Evolutionary conservation across 2,113 vertebrate species (phyloP), one percentile per base, ranked within the genome.

Genomic region (Corynorhinus townsendii): DNA sequence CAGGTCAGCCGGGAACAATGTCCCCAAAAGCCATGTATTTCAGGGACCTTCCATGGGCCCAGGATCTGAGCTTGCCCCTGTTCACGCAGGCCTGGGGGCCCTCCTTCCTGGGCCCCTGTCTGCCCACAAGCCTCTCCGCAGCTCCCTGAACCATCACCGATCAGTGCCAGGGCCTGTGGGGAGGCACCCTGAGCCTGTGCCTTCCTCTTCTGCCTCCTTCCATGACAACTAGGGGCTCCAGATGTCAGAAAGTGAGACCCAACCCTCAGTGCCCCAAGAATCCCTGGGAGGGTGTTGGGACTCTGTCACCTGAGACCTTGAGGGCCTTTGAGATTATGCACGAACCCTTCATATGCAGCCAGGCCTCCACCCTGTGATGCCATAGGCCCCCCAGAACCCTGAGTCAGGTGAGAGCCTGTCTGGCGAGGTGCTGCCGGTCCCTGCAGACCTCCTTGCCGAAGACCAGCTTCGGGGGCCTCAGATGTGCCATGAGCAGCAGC

Each of bases 281-380:
- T 26, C 86, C 56, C 77, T 0, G 2, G 7, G 16, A 8, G 35
- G 89, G 81, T 77, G 3, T 87, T 66, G 73, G 96, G 96, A 80
- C 77, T 77, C 94, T 49, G 92, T 95, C 92, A 73, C 66, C 89
- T 75, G 30, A 90, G 90, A 68, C 86, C 95, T 30, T 90, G 64
- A 87, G 52, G 64, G 97, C 96, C 94, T 73, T 85, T 94, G 96
- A 79, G 86, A 76, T 96, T 86, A 95, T 97, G 98, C 98, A 98
- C 97, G 98, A 96, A 90, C 96, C 93, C 95, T 92, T 96, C 93
- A 83, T 96, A 89, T 92, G 93, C 91, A 56, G 95, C 94, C 28
- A 43, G 90, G 59, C 30, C 72, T 72, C 49, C 15, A 33, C 56
- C 38, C 38, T 5, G 0, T 7, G 17, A 71, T 19, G 30, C 35